Evolutionary conservation across 2,888 invertebrate genomes (phyloP).

Genomic region (Protonemura montana): DNA sequence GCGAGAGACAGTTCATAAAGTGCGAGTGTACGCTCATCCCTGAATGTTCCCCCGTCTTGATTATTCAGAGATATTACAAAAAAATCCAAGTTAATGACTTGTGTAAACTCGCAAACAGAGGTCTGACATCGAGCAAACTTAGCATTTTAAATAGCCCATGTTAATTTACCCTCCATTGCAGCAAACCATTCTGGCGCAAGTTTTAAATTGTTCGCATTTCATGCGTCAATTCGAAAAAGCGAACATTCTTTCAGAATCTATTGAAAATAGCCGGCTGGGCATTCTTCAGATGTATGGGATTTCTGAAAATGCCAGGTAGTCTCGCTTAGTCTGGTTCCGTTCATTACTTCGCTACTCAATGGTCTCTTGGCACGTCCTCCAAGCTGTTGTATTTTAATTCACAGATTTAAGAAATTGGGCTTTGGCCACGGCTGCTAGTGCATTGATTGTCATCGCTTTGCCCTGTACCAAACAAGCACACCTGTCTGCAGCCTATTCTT

Average conservation of each 20-base stretch:
- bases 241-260: background rate
- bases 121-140: background rate
- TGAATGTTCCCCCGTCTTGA: background rate
- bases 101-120: background rate
- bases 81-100: constrained; percentile 7
- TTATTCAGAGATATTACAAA: background rate
- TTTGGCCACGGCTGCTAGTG: background rate
- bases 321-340: constrained; percentile 22
- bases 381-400: constrained; percentile 36
- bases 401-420: constrained; percentile 19
- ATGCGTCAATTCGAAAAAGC: background rate
- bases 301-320: constrained; percentile 15
- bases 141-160: background rate
- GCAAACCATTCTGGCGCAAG: background rate
- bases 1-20: background rate
- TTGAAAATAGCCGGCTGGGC: constrained; percentile 16
- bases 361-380: constrained; percentile 25
- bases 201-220: background rate
- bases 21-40: background rate
- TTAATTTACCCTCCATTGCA: background rate
- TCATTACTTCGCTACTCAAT: constrained; percentile 33
- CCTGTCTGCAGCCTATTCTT: constrained; percentile 27
- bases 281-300: constrained; percentile 30
- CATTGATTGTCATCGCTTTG: constrained; percentile 33
- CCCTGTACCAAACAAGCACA: background rate